A percentile compares a stretch with the other conserved stretches of the same genome.
Evolutionary conservation across 2,888 invertebrate species (phyloP).

Genomic region (Luperina testacea): DNA sequence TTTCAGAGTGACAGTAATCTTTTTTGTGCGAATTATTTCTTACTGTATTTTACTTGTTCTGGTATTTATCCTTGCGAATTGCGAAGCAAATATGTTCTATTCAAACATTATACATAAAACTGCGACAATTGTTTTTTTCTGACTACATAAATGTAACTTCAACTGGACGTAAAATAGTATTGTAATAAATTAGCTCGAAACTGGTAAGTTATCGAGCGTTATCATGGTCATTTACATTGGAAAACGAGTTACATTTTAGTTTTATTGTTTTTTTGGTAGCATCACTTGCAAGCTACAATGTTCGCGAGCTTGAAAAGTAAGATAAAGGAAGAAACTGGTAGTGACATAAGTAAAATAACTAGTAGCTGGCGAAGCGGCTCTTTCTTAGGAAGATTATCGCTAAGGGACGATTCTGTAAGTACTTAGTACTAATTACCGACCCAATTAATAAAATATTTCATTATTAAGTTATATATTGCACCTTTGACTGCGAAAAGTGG

Average conservation of each 20-base stretch:
- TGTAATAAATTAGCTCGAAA: slow-evolving; percentile 54
- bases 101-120: slow-evolving; percentile 20
- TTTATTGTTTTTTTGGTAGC: slow-evolving; percentile 63
- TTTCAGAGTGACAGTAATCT: slow-evolving; percentile 38
- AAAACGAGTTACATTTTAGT: slow-evolving; percentile 62
- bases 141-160: slow-evolving; percentile 33
- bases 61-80: slow-evolving; percentile 12
- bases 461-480: neutral
- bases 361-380: slow-evolving; percentile 88
- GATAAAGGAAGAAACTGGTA: slow-evolving; percentile 96
- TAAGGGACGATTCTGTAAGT: slow-evolving; percentile 87
- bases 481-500: neutral
- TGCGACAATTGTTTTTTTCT: slow-evolving; percentile 28
- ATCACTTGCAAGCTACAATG: slow-evolving; percentile 88
- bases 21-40: slow-evolving; percentile 59
- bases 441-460: slow-evolving; percentile 1
- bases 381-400: slow-evolving; percentile 88
- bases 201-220: slow-evolving; percentile 72
- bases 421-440: slow-evolving; percentile 17
- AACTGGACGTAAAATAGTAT: slow-evolving; percentile 28
- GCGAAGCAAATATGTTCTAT: slow-evolving; percentile 50
- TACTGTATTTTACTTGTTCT: slow-evolving; percentile 28
- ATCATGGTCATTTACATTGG: slow-evolving; percentile 75
- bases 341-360: slow-evolving; percentile 91
- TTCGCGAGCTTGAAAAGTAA: slow-evolving; percentile 97